Conservation (phyloP, 2,113 vertebrate species). For the Saimiri boliviensis region DNA sequence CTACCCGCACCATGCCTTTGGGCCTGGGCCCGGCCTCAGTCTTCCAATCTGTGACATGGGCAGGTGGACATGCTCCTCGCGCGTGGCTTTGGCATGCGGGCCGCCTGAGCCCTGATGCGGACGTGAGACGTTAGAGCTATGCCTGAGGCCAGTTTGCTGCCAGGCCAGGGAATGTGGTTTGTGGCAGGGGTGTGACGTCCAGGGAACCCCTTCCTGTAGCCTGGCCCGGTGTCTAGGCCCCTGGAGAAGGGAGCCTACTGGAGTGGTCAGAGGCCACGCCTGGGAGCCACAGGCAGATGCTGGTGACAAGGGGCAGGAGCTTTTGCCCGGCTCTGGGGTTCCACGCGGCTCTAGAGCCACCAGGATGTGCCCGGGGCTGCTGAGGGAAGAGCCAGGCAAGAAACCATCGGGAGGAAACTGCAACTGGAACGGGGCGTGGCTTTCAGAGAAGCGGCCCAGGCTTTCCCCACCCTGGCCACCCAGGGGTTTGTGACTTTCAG, state of each 20-base stretch:
- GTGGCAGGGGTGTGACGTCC: neutral
- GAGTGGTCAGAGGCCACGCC: neutral
- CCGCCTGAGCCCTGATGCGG: neutral
- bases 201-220: neutral
- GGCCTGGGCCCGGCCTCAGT: neutral
- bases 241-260: neutral
- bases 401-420: neutral
- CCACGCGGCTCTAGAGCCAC: too few relatives aligned
- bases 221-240: neutral
- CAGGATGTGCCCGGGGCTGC: too few relatives aligned
- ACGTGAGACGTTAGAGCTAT: neutral
- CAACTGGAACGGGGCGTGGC: too few relatives aligned
- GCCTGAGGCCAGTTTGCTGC: neutral
- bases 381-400: neutral
- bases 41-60: neutral
- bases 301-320: neutral
- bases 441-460: accelerated
- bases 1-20: too few relatives aligned
- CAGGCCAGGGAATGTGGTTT: neutral
- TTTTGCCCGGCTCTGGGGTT: neutral
- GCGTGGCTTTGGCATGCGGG: neutral
- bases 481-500: too few relatives aligned
- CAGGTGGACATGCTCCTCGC: neutral
- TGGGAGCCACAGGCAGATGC: neutral
- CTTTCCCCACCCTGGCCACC: too few relatives aligned